Evolutionary conservation across 1,140 invertebrate genomes (phyloP).

Genomic region (Trichomalopsis sarcophagae): DNA sequence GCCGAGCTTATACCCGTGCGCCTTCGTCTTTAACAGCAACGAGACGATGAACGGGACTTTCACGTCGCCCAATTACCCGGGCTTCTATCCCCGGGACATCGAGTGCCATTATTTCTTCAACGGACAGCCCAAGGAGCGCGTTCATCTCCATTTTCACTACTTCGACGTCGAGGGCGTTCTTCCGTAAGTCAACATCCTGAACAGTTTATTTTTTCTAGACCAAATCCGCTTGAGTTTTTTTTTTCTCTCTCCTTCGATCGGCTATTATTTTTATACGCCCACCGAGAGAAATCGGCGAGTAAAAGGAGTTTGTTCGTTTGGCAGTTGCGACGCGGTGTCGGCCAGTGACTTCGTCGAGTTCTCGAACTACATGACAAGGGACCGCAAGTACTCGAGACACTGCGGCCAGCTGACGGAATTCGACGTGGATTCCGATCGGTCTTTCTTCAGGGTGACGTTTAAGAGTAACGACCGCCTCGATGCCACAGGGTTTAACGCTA

Average conservation of each 20-base stretch:
- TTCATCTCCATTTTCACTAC: conserved; percentile 90
- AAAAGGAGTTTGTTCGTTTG: neutral
- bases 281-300: neutral
- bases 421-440: conserved; percentile 89
- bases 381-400: conserved; percentile 89
- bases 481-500: conserved; percentile 93
- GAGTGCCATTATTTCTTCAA: conserved; percentile 97
- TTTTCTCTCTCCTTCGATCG: too few species aligned
- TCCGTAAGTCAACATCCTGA: conserved; percentile 80
- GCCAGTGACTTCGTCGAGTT: conserved; percentile 96
- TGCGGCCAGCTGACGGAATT: conserved; percentile 90
- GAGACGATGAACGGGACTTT: conserved; percentile 88
- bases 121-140: conserved; percentile 85
- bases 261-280: too few species aligned
- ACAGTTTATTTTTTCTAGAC: neutral
- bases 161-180: conserved; percentile 94
- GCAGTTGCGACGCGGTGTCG: conserved; percentile 89
- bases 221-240: neutral
- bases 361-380: conserved; percentile 91
- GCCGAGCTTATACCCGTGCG: conserved; percentile 82
- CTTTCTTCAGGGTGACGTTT: conserved; percentile 96
- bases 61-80: conserved; percentile 94
- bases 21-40: conserved; percentile 88
- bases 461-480: conserved; percentile 94
- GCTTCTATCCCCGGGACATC: conserved; percentile 92